A percentile compares a stretch with the other conserved stretches of the same genome.
Evolutionary conservation across 2,797 vertebrate genomes (phyloP).

Genomic region (Orientallactaga sibirica): DNA sequence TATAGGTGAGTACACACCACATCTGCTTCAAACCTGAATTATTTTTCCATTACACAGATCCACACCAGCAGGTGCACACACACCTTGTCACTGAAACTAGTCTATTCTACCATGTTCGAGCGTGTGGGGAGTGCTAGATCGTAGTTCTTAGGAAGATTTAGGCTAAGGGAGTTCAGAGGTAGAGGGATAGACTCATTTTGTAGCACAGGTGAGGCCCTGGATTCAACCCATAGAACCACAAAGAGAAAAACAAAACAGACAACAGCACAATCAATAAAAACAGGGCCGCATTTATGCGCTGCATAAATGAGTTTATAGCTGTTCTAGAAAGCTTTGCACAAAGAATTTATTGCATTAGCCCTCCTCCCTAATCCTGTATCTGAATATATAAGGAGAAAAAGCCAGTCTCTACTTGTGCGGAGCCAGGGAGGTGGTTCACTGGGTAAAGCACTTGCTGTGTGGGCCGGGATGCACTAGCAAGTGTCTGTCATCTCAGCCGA

Average conservation of each 20-base stretch:
- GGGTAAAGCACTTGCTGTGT: too few relatives aligned
- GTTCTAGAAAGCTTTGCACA: slow-evolving; percentile 46
- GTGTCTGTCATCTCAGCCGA: too few relatives aligned
- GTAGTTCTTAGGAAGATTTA: not conserved
- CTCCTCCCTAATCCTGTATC: not conserved
- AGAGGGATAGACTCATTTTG: not conserved
- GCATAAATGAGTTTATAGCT: slow-evolving; percentile 24
- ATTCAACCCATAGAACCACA: not conserved
- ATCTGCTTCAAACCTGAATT: slow-evolving; percentile 34
- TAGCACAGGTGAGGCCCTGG: not conserved
- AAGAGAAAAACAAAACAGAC: not conserved
- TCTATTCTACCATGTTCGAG: slow-evolving; percentile 49
- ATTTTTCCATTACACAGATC: slow-evolving; percentile 26
- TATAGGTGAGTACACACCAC: not conserved
- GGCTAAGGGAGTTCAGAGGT: too few relatives aligned
- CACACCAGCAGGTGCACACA: not conserved
- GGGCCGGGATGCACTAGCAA: too few relatives aligned
- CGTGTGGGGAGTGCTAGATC: not conserved
- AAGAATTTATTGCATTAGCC: not conserved
- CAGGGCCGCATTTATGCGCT: not conserved
- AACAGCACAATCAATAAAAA: not conserved
- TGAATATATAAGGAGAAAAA: not conserved
- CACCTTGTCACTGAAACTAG: not conserved
- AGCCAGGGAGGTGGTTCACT: too few relatives aligned
- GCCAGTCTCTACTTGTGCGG: not conserved